Evolutionary conservation across 2,797 vertebrate species (phyloP).

Genomic region (Coregonus suidteri): DNA sequence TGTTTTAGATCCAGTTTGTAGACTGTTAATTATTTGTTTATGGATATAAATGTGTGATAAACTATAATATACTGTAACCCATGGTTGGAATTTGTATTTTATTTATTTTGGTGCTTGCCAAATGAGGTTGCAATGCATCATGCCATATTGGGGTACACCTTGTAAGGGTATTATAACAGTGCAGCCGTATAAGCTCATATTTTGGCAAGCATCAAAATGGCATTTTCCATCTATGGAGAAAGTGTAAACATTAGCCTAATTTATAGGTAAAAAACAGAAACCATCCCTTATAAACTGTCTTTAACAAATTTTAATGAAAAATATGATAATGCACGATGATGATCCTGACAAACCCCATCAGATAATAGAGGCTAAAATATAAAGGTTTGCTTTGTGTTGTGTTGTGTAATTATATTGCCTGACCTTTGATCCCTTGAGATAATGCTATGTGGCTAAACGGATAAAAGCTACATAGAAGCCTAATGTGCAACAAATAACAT

Average conservation of each 20-base stretch:
- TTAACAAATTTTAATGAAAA: neutral
- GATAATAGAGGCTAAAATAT: slow-evolving; percentile 27
- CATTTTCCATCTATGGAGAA: neutral
- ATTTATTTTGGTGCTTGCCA: neutral
- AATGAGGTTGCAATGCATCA: neutral
- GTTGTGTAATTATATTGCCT: slow-evolving; percentile 39
- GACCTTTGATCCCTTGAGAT: slow-evolving; percentile 61
- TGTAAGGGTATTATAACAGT: neutral
- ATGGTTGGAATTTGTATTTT: neutral
- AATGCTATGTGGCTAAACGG: slow-evolving; percentile 61
- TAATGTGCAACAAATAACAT: slow-evolving; percentile 68
- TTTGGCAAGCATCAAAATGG: neutral
- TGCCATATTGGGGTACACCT: neutral
- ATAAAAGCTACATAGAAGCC: slow-evolving; percentile 59
- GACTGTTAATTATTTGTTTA: neutral
- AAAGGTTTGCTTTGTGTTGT: slow-evolving; percentile 54
- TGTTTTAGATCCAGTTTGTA: neutral
- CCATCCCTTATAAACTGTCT: neutral
- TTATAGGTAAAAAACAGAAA: neutral
- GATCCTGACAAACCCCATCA: slow-evolving; percentile 16
- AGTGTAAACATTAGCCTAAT: neutral
- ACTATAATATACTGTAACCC: neutral
- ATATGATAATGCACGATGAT: neutral
- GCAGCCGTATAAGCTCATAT: neutral
- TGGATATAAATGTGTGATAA: neutral